These are phyloP conservation scores for Sycophaga agraensis DNA, from an alignment of 1,140 invertebrate genomes.

Conservation along the genomic window DNA sequence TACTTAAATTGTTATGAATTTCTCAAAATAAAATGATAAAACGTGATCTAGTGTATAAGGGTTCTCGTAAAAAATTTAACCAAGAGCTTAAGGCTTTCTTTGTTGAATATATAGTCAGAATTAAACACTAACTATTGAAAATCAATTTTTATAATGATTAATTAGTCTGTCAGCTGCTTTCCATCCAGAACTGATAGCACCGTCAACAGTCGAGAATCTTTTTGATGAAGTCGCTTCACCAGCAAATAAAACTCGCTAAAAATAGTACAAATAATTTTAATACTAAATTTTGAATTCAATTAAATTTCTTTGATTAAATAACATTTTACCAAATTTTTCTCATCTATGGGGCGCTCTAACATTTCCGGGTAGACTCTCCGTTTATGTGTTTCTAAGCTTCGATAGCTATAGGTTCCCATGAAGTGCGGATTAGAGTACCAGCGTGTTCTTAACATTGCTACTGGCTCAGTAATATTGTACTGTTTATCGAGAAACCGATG, in stretches of 20 bases:
- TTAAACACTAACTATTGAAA: too few species aligned
- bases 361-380: slow-evolving; percentile 9
- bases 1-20: too few species aligned
- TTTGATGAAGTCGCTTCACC: slow-evolving; percentile 67
- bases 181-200: slow-evolving; percentile 73
- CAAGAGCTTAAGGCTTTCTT: too few species aligned
- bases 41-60: too few species aligned
- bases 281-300: too few species aligned
- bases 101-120: too few species aligned
- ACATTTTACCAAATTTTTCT: slow-evolving; percentile 31
- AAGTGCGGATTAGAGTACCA: slow-evolving; percentile 70
- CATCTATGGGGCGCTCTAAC: slow-evolving; percentile 33
- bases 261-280: too few species aligned
- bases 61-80: too few species aligned
- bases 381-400: slow-evolving; percentile 55
- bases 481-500: slow-evolving; percentile 49
- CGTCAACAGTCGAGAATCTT: slow-evolving; percentile 74
- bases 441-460: slow-evolving; percentile 55
- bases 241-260: slow-evolving; percentile 54
- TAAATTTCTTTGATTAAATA: too few species aligned
- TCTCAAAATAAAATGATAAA: too few species aligned
- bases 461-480: slow-evolving; percentile 56
- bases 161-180: slow-evolving; percentile 68
- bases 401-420: slow-evolving; percentile 70
- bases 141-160: slow-evolving; percentile 37